Percentiles rank a stretch among this genome's conserved stretches.
These are phyloP conservation scores for Lapara coniferarum DNA, from an alignment of 2,888 invertebrate genomes.

Conservation along the genomic window DNA sequence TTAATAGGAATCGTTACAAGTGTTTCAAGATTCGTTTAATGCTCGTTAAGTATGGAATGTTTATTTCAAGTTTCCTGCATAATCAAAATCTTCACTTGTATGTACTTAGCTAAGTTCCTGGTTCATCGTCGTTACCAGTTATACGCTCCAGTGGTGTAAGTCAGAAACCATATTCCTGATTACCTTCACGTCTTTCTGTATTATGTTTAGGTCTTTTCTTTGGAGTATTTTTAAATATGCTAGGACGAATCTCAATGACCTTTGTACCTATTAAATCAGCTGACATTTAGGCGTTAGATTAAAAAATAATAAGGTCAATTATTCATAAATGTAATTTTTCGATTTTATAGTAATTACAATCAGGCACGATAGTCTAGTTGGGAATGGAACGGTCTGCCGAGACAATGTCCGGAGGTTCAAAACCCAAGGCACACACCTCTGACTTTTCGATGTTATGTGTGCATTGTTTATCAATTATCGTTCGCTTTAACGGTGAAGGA, in stretches of 20 bases:
- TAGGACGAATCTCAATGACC: too few relatives aligned
- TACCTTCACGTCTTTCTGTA: neutral
- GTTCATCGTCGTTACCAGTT: conserved; percentile 53
- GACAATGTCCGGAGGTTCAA: too few relatives aligned
- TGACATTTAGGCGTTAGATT: too few relatives aligned
- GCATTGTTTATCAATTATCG: too few relatives aligned
- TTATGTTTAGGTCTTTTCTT: neutral
- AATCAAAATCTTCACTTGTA: conserved; percentile 46
- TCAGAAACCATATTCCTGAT: conserved; percentile 17
- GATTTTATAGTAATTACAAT: neutral
- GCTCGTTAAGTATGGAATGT: conserved; percentile 31
- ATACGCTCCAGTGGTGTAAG: conserved; percentile 49
- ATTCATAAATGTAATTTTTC: neutral
- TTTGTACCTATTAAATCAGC: too few relatives aligned
- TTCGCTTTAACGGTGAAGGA: too few relatives aligned
- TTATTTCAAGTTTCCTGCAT: conserved; percentile 57
- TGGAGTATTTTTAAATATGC: too few relatives aligned
- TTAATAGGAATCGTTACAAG: neutral
- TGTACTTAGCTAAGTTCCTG: conserved; percentile 53
- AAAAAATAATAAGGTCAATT: neutral
- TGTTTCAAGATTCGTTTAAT: conserved; percentile 25
- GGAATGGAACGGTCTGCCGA: too few relatives aligned
- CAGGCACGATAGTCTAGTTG: too few relatives aligned
- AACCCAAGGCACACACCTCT: too few relatives aligned
- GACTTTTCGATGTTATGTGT: too few relatives aligned